These are phyloP conservation scores for Drusus annulatus DNA, from an alignment of 1,140 invertebrate genomes.

Conservation along the genomic window DNA sequence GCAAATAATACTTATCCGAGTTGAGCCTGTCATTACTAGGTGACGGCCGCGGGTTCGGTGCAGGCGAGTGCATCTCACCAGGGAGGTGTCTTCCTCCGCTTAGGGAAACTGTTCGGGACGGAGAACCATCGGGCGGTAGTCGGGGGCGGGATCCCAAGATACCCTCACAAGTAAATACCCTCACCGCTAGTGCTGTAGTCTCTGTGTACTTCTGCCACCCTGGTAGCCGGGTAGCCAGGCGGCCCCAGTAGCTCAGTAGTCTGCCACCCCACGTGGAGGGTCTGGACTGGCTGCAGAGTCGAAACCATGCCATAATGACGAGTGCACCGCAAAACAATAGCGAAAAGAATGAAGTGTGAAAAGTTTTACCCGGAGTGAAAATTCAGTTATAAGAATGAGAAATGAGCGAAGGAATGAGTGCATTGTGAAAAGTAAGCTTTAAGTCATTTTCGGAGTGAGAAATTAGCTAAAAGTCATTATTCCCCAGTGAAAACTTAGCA, in stretches of 20 bases:
- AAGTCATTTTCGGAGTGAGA: too few relatives aligned
- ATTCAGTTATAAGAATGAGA: too few relatives aligned
- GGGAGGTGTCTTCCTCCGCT: not conserved
- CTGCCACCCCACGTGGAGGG: not conserved
- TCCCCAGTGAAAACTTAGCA: too few relatives aligned
- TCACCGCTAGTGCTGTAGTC: not conserved
- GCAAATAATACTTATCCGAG: conserved; percentile 22
- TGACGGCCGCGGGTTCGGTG: not conserved
- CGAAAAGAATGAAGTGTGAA: too few relatives aligned
- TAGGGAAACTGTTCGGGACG: conserved; percentile 1
- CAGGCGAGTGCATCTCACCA: not conserved
- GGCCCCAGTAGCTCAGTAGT: not conserved
- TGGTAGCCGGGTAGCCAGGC: not conserved
- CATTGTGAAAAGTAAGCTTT: too few relatives aligned
- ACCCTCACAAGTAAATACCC: conserved; percentile 8
- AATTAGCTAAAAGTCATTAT: too few relatives aligned
- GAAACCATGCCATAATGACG: not conserved
- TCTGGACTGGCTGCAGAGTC: not conserved
- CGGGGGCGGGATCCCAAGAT: not conserved
- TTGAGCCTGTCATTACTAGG: conserved; percentile 6
- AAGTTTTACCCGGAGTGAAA: too few relatives aligned
- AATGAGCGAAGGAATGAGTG: too few relatives aligned
- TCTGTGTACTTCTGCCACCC: not conserved
- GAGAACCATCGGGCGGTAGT: not conserved
- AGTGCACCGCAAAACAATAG: not conserved